Evolutionary conservation across 2,888 invertebrate genomes (phyloP), one percentile per base, ranked within the genome.

Genomic region (Sesia bembeciformis): DNA sequence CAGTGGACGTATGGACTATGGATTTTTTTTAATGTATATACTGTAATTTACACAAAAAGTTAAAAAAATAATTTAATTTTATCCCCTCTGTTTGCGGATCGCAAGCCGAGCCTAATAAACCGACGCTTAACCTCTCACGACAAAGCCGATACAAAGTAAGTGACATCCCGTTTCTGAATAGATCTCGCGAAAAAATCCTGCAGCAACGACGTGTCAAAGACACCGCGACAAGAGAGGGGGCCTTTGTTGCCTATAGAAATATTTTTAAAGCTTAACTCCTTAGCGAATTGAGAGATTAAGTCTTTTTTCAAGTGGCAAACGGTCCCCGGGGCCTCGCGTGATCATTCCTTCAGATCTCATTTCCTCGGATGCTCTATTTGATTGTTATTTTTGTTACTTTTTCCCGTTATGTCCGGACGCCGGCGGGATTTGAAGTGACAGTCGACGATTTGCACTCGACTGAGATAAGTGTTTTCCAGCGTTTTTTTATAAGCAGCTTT

Each of bases 251-350:
- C 79, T 84, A 77, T 81, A 78, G 84, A 84, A 87, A 85, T 87
- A 88, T 89, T 89, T 89, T 89, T 88, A 82, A 86, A 84, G 85
- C 88, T 89, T 84, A 89, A 90, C 90, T 90, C 90, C 90, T 90
- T 90, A 84, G 88, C 85, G 89, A 88, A 88, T 90, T 90, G 87
- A 83, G 88, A 89, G 90, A 90, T 90, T 89, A 90, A 87, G 89
- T 89, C 82, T 74, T 85, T 81, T 91, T 91, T 91, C 90, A 91
- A 91, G 90, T 91, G 91, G 90, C 90, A 90, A 90, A 89, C 82
- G 89, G 84, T 90, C 90, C 89, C 90, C 78, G 84, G 88, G 90
- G 90, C 81, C 82, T 84, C 70, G 77, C 76, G 84, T 78, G 86
- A 90, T 88, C 85, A 84, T 84, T 87, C 82, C 82, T 84, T 84